Conservation (phyloP, 1,140 invertebrate species). For the Drosophila pseudoobscura region DNA sequence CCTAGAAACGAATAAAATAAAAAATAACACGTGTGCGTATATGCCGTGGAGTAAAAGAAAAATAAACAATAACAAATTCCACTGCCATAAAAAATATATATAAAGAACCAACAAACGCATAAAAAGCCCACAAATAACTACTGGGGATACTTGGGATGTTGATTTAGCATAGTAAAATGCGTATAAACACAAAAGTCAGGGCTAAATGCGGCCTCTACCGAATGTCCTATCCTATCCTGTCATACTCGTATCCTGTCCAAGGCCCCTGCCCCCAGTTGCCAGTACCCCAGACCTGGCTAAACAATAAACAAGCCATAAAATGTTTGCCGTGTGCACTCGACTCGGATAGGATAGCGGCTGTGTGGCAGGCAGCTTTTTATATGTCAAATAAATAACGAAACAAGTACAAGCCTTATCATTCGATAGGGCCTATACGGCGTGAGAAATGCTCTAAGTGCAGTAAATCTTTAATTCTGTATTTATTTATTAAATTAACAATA, state of each 20-base stretch:
- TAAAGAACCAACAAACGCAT: conserved; percentile 66
- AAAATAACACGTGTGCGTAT: conserved; percentile 35
- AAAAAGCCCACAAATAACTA: conserved; percentile 69
- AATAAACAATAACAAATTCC: conserved; percentile 60
- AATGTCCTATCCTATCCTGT: conserved; percentile 18
- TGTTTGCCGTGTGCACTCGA: conserved; percentile 57
- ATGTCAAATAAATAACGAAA: conserved; percentile 59
- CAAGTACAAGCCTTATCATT: conserved; percentile 29
- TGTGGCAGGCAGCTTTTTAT: conserved; percentile 41
- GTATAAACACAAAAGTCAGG: conserved; percentile 51
- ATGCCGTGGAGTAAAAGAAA: conserved; percentile 1
- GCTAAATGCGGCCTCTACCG: not conserved
- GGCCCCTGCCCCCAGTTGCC: not conserved
- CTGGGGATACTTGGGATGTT: conserved; percentile 40
- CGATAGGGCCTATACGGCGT: not conserved
- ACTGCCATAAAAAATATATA: conserved; percentile 55
- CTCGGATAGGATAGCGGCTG: conserved; percentile 37
- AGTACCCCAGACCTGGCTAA: conserved; percentile 23
- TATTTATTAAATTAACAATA: too few species aligned
- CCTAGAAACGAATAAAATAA: conserved; percentile 25
- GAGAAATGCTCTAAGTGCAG: conserved; percentile 11
- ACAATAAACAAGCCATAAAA: conserved; percentile 78
- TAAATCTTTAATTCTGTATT: too few species aligned
- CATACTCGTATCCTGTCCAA: not conserved
- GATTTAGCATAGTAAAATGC: conserved; percentile 75